These are phyloP conservation scores for Lagopus muta DNA, from an alignment of 2,113 vertebrate genomes.

Conservation along the genomic window DNA sequence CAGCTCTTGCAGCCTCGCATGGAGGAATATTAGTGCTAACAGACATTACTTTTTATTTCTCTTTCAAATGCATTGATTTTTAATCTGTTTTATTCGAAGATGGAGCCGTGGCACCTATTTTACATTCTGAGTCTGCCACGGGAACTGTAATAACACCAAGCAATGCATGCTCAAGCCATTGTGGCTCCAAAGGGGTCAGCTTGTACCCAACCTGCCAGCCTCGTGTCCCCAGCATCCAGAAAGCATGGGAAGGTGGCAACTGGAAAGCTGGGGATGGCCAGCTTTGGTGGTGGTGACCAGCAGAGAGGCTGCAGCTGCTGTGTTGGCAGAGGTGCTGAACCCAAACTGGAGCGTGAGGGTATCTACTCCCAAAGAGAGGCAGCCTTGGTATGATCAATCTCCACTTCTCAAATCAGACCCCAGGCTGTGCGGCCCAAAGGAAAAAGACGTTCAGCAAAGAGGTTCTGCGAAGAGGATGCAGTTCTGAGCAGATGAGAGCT, in stretches of 20 bases:
- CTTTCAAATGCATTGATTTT: constrained; percentile 50
- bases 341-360: neutral
- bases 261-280: neutral
- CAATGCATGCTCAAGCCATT: neutral
- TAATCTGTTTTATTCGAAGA: constrained; percentile 11
- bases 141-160: constrained; percentile 2
- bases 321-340: neutral
- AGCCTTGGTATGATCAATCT: neutral
- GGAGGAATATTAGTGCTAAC: neutral
- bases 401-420: neutral
- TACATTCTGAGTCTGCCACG: neutral
- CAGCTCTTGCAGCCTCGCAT: neutral
- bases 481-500: accelerated
- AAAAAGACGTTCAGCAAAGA: neutral
- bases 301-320: neutral
- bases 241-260: neutral
- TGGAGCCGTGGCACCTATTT: constrained; percentile 35
- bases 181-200: neutral
- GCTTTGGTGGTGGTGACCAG: neutral
- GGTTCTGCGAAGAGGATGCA: neutral
- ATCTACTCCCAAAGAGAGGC: neutral
- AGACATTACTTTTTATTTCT: constrained; percentile 41
- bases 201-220: neutral
- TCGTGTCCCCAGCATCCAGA: neutral
- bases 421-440: neutral